phyloP scores from a whole-genome alignment of 2,888 invertebrate genomes.

The Orthosia gothica region DNA sequence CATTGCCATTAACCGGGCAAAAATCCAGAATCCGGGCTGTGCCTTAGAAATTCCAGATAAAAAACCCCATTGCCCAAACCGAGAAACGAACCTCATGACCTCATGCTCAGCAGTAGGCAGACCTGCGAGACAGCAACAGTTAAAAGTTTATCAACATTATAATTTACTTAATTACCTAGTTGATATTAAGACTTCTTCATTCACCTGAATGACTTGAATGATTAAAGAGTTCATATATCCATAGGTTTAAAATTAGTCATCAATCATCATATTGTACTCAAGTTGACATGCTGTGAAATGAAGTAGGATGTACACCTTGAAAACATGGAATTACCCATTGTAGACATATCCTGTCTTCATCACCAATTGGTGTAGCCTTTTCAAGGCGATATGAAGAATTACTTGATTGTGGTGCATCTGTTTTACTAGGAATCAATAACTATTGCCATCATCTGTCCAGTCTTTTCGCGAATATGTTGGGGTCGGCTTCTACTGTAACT shows the following conservation, averaged over 20 bases:
- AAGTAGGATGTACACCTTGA: slow-evolving; percentile 52
- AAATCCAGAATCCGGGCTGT: too few species aligned
- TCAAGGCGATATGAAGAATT: slow-evolving; percentile 10
- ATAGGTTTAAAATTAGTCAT: slow-evolving; percentile 13
- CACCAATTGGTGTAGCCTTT: slow-evolving; percentile 20
- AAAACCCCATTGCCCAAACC: too few species aligned
- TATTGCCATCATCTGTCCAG: too few species aligned
- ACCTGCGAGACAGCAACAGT: too few species aligned
- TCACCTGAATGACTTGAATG: slow-evolving; percentile 1
- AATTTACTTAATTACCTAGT: slow-evolving; percentile 19
- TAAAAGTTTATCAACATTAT: neutral
- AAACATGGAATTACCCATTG: slow-evolving; percentile 26
- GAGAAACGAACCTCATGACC: too few species aligned
- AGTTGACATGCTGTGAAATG: slow-evolving; percentile 30
- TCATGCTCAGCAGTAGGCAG: too few species aligned
- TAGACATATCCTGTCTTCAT: slow-evolving; percentile 49
- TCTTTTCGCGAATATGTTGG: too few species aligned
- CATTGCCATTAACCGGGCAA: too few species aligned
- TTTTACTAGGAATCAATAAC: neutral
- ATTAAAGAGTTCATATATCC: slow-evolving; percentile 18
- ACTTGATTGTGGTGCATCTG: neutral
- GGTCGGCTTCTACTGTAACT: too few species aligned
- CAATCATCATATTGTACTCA: slow-evolving; percentile 18
- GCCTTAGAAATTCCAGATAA: too few species aligned
- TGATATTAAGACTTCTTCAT: slow-evolving; percentile 6